Evolutionary conservation across 2,797 vertebrate species (phyloP).

Genomic region (Harpagifer antarcticus): DNA sequence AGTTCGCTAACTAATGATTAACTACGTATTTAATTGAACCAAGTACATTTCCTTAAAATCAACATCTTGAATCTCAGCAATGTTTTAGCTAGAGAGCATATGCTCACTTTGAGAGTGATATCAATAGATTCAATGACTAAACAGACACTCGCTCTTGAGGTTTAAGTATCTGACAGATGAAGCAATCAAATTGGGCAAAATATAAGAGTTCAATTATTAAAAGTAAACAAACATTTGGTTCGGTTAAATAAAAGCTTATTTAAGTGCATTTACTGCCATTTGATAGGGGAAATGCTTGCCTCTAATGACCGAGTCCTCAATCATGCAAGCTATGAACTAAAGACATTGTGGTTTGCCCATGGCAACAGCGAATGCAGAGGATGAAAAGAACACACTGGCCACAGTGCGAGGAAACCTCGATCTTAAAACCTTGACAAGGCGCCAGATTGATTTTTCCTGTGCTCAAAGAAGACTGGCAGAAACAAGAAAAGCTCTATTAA

Average conservation of each 20-base stretch:
- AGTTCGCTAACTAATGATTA: neutral
- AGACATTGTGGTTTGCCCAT: slow-evolving; percentile 44
- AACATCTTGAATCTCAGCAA: neutral
- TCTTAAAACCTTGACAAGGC: slow-evolving; percentile 67
- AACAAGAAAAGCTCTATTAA: slow-evolving; percentile 71
- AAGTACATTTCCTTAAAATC: slow-evolving; percentile 11
- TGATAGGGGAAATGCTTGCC: slow-evolving; percentile 9
- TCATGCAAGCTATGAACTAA: neutral
- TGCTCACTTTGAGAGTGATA: slow-evolving; percentile 25
- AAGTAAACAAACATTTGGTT: slow-evolving; percentile 21
- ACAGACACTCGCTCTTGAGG: slow-evolving; percentile 20
- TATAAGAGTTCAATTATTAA: slow-evolving; percentile 8
- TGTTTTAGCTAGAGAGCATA: neutral
- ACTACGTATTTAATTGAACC: slow-evolving; percentile 4
- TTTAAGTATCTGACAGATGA: slow-evolving; percentile 37
- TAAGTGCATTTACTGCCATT: slow-evolving; percentile 17
- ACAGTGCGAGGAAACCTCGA: slow-evolving; percentile 45
- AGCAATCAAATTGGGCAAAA: slow-evolving; percentile 42
- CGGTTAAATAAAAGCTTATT: slow-evolving; percentile 31
- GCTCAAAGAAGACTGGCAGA: slow-evolving; percentile 57
- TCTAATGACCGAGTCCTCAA: slow-evolving; percentile 26
- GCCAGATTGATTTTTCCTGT: slow-evolving; percentile 74
- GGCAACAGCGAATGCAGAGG: slow-evolving; percentile 38
- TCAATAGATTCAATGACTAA: slow-evolving; percentile 2
- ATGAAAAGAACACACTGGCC: slow-evolving; percentile 47